Evolutionary conservation across 2,797 vertebrate genomes (phyloP).

Genomic region (Parauchenoglanis punctatus): DNA sequence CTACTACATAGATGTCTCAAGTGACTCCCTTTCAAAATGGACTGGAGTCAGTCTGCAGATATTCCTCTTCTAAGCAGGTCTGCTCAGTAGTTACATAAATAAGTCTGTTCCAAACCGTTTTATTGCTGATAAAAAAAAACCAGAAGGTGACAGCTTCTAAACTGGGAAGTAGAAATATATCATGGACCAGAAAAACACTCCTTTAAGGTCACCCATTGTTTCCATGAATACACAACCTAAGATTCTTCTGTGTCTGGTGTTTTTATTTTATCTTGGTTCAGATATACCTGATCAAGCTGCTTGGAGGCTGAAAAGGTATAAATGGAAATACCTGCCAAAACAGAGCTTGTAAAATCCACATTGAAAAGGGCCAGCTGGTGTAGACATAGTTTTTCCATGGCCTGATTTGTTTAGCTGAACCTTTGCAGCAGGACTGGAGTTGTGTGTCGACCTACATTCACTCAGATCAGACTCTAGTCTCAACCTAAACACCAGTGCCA

Average conservation of each 20-base stretch:
- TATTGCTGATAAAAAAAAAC: neutral
- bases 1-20: neutral
- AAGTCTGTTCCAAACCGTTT: neutral
- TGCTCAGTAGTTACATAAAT: neutral
- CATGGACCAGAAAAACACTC: neutral
- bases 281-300: neutral
- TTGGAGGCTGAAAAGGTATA: slow-evolving; percentile 55
- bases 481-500: slow-evolving; percentile 53
- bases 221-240: neutral
- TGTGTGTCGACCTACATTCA: slow-evolving; percentile 69
- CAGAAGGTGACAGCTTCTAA: neutral
- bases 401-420: slow-evolving; percentile 72
- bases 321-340: slow-evolving; percentile 67
- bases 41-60: neutral
- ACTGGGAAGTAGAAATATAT: neutral
- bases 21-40: neutral
- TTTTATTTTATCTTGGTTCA: neutral
- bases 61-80: neutral
- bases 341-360: slow-evolving; percentile 70
- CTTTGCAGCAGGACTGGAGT: slow-evolving; percentile 63
- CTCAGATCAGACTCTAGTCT: slow-evolving; percentile 51
- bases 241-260: neutral
- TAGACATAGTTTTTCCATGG: slow-evolving; percentile 72
- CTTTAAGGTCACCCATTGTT: neutral
- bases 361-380: slow-evolving; percentile 68